These are phyloP conservation scores for Antechinus stuartii DNA, from an alignment of 2,113 vertebrate species.

Conservation along the genomic window DNA sequence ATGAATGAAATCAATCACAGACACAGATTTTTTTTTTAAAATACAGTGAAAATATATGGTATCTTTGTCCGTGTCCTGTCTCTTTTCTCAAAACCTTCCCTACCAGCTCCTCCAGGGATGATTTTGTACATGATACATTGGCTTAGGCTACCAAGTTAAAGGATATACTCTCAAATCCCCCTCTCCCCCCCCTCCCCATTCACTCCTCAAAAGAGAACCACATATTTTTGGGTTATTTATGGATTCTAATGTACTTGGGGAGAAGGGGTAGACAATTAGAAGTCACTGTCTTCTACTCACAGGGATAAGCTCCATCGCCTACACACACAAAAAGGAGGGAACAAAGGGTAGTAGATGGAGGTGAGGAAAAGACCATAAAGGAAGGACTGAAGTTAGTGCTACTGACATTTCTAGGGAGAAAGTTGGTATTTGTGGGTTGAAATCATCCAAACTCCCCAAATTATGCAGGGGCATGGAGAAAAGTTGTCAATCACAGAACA, in stretches of 20 bases:
- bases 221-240: background rate
- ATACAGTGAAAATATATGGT: background rate
- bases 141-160: background rate
- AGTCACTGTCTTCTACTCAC: conserved; percentile 32
- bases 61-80: background rate
- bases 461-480: background rate
- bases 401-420: conserved; percentile 31
- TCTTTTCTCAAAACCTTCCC: background rate
- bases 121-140: background rate
- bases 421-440: background rate
- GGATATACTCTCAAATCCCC: background rate
- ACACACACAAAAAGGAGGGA: conserved; percentile 50
- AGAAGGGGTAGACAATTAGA: background rate
- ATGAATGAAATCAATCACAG: background rate
- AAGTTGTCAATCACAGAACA: background rate
- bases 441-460: background rate
- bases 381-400: background rate
- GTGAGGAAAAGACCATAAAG: conserved; percentile 36
- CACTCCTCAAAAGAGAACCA: background rate
- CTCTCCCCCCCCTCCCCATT: background rate
- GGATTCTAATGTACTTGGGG: background rate
- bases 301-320: conserved; percentile 69
- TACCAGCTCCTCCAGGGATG: background rate
- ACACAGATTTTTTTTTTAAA: background rate
- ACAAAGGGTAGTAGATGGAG: conserved; percentile 59